These are phyloP conservation scores for Otolemur crassicaudatus DNA, from an alignment of 2,797 vertebrate species.

Conservation along the genomic window DNA sequence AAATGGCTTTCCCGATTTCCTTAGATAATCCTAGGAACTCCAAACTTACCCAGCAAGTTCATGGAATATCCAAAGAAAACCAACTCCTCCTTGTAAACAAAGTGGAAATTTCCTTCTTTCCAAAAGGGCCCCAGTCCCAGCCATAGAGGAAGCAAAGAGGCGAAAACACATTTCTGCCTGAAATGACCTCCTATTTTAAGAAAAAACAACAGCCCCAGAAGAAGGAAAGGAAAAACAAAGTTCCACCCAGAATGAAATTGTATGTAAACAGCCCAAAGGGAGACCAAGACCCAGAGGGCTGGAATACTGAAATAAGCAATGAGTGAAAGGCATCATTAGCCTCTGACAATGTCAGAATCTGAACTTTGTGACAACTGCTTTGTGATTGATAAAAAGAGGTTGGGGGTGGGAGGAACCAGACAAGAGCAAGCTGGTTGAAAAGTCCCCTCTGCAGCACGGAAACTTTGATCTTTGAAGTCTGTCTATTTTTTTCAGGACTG, in stretches of 20 bases:
- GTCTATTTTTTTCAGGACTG: slow-evolving; percentile 53
- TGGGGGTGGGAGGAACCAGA: slow-evolving; percentile 49
- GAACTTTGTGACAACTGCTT: slow-evolving; percentile 44
- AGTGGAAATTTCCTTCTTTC: slow-evolving; percentile 84
- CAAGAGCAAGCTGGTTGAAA: slow-evolving; percentile 55
- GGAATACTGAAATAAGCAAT: slow-evolving; percentile 36
- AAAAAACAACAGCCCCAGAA: slow-evolving; percentile 82
- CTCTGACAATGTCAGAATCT: slow-evolving; percentile 53
- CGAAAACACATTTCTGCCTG: slow-evolving; percentile 82
- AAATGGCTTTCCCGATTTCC: slow-evolving; percentile 70
- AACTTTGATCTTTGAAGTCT: slow-evolving; percentile 78
- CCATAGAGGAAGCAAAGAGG: slow-evolving; percentile 72
- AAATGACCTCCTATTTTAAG: slow-evolving; percentile 85
- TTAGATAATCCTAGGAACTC: slow-evolving; percentile 81
- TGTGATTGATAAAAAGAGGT: slow-evolving; percentile 68
- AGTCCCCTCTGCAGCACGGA: slow-evolving; percentile 27
- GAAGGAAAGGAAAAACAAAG: slow-evolving; percentile 83
- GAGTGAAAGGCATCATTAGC: slow-evolving; percentile 25
- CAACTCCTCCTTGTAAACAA: slow-evolving; percentile 72
- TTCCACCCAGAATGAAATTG: slow-evolving; percentile 82
- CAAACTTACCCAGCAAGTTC: slow-evolving; percentile 75
- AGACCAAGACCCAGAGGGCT: slow-evolving; percentile 35
- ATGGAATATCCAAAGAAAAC: slow-evolving; percentile 81
- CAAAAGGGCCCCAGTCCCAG: slow-evolving; percentile 73
- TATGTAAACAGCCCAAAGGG: slow-evolving; percentile 78